Percentiles rank a stretch among this genome's conserved stretches.
These are phyloP conservation scores for Colostygia pectinataria DNA, from an alignment of 2,888 invertebrate species.

Conservation along the genomic window DNA sequence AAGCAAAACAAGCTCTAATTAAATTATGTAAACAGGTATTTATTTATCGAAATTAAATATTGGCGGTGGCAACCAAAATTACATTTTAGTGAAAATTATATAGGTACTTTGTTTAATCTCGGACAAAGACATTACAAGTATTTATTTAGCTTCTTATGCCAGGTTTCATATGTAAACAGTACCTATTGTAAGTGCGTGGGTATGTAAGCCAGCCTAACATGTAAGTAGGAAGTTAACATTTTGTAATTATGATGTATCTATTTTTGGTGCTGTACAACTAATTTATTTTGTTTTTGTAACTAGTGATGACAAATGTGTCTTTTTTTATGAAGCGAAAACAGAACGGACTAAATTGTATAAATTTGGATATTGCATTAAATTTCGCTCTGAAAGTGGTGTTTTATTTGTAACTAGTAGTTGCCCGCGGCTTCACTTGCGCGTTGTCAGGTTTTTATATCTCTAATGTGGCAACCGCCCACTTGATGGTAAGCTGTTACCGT, in stretches of 20 bases:
- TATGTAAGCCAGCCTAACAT: conserved; percentile 44
- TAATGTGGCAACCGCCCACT: too few species aligned
- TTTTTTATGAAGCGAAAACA: conserved; percentile 73
- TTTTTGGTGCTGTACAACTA: conserved; percentile 81
- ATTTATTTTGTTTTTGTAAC: conserved; percentile 75
- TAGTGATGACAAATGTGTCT: conserved; percentile 63
- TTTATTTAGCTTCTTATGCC: conserved; percentile 13
- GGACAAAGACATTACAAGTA: conserved; percentile 13
- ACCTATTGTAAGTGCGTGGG: conserved; percentile 18
- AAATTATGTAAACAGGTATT: too few species aligned
- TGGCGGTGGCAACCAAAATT: too few species aligned
- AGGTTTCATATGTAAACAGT: conserved; percentile 4
- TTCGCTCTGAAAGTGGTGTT: conserved; percentile 63
- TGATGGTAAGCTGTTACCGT: too few species aligned
- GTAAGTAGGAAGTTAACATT: conserved; percentile 54
- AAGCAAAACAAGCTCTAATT: not conserved
- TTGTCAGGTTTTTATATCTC: too few species aligned
- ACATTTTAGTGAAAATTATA: too few species aligned
- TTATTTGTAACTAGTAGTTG: conserved; percentile 52
- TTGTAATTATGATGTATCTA: conserved; percentile 70
- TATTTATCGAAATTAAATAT: too few species aligned
- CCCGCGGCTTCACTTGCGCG: too few species aligned
- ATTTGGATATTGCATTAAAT: conserved; percentile 76
- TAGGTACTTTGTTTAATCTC: conserved; percentile 5
- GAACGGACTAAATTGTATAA: conserved; percentile 72